Conservation (phyloP, 2,888 invertebrate species). For the Elysia crispata region DNA sequence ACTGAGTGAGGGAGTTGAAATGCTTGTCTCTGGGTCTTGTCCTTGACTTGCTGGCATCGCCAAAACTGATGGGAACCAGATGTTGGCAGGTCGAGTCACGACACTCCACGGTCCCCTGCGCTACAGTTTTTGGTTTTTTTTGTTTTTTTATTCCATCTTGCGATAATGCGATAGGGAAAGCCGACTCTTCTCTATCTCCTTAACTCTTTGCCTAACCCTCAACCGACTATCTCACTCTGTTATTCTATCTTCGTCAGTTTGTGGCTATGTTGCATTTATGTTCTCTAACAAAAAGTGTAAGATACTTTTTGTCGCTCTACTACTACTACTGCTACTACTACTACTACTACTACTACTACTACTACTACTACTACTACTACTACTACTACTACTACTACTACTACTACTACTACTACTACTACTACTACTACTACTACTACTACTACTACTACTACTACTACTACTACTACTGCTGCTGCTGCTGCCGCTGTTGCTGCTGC, state of each 20-base stretch:
- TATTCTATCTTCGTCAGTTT: no score
- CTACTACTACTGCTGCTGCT: neutral
- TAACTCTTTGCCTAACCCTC: no score
- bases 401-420: slow-evolving; percentile 24
- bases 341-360: neutral
- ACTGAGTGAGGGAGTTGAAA: neutral
- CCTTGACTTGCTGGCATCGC: no score
- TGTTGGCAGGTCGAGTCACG: neutral
- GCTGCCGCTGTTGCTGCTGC: neutral
- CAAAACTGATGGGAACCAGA: no score
- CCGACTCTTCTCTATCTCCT: no score
- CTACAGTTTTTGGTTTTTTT: neutral
- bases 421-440: slow-evolving; percentile 10
- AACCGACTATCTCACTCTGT: neutral
- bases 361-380: neutral
- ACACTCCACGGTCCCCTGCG: neutral
- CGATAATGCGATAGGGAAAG: no score
- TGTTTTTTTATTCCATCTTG: no score
- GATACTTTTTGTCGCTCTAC: no score
- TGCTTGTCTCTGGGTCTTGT: no score
- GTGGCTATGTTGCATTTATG: no score
- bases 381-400: slow-evolving; percentile 21
- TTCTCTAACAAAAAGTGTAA: no score
- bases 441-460: slow-evolving; percentile 19
- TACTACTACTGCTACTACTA: slow-evolving; percentile 32